phyloP scores from a whole-genome alignment of 2,888 invertebrate species.

The Drosophila mettleri region DNA sequence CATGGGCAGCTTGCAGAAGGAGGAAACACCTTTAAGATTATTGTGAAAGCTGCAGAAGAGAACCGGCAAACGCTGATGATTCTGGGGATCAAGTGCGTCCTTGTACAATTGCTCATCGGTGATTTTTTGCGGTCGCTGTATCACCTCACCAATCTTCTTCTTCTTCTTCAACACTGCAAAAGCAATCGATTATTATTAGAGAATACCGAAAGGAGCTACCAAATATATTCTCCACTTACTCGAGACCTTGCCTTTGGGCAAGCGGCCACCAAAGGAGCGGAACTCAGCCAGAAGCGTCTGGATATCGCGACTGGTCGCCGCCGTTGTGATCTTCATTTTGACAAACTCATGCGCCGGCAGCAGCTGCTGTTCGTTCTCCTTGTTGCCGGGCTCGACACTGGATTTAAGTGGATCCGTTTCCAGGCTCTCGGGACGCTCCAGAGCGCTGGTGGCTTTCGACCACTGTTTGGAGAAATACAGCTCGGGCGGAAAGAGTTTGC shows the following conservation, averaged over 20 bases:
- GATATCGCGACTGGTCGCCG: constrained; percentile 88
- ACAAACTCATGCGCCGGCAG: constrained; percentile 91
- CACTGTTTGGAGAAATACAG: constrained; percentile 90
- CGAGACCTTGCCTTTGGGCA: constrained; percentile 83
- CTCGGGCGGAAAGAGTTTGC: constrained; percentile 90
- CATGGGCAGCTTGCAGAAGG: constrained; percentile 84
- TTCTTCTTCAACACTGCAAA: constrained; percentile 74
- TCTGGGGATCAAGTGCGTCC: constrained; percentile 92
- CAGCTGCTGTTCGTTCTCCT: constrained; percentile 73
- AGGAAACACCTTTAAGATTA: constrained; percentile 83
- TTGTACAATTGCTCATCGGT: constrained; percentile 82
- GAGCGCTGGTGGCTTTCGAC: constrained; percentile 57
- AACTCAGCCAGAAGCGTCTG: constrained; percentile 93
- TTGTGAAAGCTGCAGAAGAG: constrained; percentile 91
- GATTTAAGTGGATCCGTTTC: constrained; percentile 49
- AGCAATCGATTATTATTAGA: background rate
- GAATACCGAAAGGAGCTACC: background rate
- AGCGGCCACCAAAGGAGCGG: constrained; percentile 92
- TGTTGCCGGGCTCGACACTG: constrained; percentile 33
- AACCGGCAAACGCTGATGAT: constrained; percentile 94
- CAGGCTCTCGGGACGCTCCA: constrained; percentile 73
- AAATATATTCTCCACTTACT: constrained; percentile 60
- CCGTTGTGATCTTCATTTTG: constrained; percentile 88
- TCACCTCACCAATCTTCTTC: constrained; percentile 70
- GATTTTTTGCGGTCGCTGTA: constrained; percentile 80